Evolutionary conservation across 2,888 invertebrate genomes (phyloP).

Genomic region (Deroplatys truncata): DNA sequence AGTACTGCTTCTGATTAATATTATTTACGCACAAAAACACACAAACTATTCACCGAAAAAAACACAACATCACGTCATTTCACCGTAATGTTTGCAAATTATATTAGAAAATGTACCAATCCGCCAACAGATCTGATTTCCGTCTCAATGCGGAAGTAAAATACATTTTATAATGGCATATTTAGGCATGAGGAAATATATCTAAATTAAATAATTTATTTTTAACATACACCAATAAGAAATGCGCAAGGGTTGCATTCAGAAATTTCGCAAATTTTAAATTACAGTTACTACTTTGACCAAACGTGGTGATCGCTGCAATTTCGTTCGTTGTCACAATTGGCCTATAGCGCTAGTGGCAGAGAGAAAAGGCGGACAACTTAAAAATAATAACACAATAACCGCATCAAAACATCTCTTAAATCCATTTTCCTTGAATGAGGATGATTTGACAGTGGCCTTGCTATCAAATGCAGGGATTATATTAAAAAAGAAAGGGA

Average conservation of each 20-base stretch:
- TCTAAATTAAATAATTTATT: background rate
- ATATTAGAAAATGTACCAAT: background rate
- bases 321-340: background rate
- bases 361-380: background rate
- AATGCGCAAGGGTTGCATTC: background rate
- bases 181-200: background rate
- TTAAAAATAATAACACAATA: background rate
- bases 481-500: too few relatives aligned
- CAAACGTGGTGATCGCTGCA: background rate
- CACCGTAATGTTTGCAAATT: background rate
- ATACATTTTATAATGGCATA: background rate
- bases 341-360: background rate
- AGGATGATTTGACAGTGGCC: too few relatives aligned
- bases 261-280: background rate
- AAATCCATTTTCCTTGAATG: too few relatives aligned
- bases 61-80: slow-evolving; percentile 13
- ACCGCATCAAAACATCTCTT: too few relatives aligned
- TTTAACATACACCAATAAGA: background rate
- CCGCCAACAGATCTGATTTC: background rate
- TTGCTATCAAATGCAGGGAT: too few relatives aligned
- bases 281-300: background rate
- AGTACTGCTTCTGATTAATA: background rate
- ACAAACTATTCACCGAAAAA: background rate
- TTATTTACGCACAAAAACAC: background rate
- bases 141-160: background rate